Evolutionary conservation across 2,888 invertebrate species (phyloP), one percentile per base, ranked within the genome.

Genomic region (Pristionchus maxplancki): DNA sequence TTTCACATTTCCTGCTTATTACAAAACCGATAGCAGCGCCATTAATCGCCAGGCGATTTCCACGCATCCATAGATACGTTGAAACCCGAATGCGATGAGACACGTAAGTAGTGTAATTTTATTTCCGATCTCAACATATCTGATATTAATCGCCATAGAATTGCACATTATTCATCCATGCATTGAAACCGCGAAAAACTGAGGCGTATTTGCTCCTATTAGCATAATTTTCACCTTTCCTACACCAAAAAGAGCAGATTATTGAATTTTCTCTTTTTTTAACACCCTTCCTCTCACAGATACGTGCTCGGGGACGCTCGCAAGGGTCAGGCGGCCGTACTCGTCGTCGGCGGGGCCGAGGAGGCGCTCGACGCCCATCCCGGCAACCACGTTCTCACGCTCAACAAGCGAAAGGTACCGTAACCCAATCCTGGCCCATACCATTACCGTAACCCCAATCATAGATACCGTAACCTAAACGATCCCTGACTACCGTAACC

Each of bases 281-380:
- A n/a, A n/a, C n/a, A n/a, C n/a, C n/a, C n/a, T n/a, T n/a, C n/a
- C n/a, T n/a, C 64, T 67, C 50, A 11, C 88, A 88, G 88, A 24
- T 82, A 88, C 67, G 64, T 91, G 17, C 85, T 92, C 58, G 90
- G 90, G 15, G 67, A 78, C 15, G 37, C 82, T 58, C 62, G 89
- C 40, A 90, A 87, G 89, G 92, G 92, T 24, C 89, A 90, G 81
- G 93, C 93, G 0, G 90, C 89, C 24, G 92, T 92, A 17, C 89
- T 93, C 28, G 92, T 93, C 3, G 91, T 92, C 20, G 92, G 93
- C 31, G 93, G 93, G 78, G 92, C 93, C 2, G 93, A 93, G 82
- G 93, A 93, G 88, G 93, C 93, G 0, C 89, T 93, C 1, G 93
- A 93, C 83, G 92, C 93, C 15, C 92, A 92, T 89, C 92, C 92